Evolutionary conservation across 2,797 vertebrate genomes (phyloP), one percentile per base, ranked within the genome.

Genomic region (Cephalopachus bancanus): DNA sequence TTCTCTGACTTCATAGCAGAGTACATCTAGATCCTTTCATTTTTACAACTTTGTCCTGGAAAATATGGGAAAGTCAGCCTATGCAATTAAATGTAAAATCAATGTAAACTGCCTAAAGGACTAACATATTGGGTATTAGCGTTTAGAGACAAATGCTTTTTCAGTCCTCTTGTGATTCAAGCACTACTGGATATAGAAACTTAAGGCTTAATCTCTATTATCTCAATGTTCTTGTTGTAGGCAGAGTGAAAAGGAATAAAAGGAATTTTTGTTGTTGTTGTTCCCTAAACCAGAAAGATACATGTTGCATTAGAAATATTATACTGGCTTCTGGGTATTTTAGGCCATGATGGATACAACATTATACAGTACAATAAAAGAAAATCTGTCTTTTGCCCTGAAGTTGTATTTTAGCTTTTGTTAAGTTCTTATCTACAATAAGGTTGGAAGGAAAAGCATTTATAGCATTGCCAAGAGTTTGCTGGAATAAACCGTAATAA

Each of bases 51-150:
- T 90, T 91, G n/a, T 92, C 80, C 84, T 83, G 33, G 69, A 93
- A 96, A 97, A 93, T 95, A 94, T 37, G 49, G 59, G 69, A 62
- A 89, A 83, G 78, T 95, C 89, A 92, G 59, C 74, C 26, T 94
- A 51, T 89, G 85, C 88, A 93, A 81, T 87, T 95, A 96, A 98
- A 95, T 97, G 94, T 67, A 96, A 97, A 97, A 96, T 97, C 95
- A 91, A 94, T 96, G 96, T 64, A 81, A 95, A 93, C 89, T 83
- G 67, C 95, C 69, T 37, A 10, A 33, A 96, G 94, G 75, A 67
- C 59, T 93, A 78, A 65, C 71, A 24, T 91, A 49, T 24, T 89
- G 55, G 94, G 37, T 93, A 94, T 95, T 96, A 89, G 94, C 81
- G 97, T 97, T 94, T 92, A 89, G 81, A 98, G 96, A 97, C 95